A percentile compares a stretch with the other conserved stretches of the same genome.
Conservation (phyloP, 2,797 vertebrate species). For the Chiloscyllium punctatum region DNA sequence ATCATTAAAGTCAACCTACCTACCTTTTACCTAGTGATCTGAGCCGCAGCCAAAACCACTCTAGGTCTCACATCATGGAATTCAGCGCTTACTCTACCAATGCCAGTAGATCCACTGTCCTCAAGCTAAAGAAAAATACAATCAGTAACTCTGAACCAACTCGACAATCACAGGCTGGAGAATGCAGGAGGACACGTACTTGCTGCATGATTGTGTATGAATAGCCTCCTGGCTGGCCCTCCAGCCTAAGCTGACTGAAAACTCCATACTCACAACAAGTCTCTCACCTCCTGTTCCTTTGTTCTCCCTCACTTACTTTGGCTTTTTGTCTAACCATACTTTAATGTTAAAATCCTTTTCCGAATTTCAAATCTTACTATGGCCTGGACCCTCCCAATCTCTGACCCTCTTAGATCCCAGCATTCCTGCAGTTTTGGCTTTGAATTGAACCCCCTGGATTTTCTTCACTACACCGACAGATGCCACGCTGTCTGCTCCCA, state of each 20-base stretch:
- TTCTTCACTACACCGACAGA: neutral
- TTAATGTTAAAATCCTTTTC: neutral
- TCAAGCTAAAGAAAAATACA: neutral
- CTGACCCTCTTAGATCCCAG: neutral
- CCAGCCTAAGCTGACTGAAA: neutral
- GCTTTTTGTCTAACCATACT: neutral
- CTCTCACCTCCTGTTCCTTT: too few species aligned
- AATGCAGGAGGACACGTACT: neutral
- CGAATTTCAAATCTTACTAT: neutral
- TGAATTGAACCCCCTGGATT: neutral
- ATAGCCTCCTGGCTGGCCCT: neutral
- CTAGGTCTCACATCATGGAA: neutral
- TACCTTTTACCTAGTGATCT: neutral
- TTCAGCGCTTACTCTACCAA: neutral
- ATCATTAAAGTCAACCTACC: too few species aligned
- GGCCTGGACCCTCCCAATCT: neutral
- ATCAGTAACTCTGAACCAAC: neutral
- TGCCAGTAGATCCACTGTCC: neutral
- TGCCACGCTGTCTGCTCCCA: neutral
- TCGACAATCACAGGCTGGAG: neutral
- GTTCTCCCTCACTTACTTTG: neutral
- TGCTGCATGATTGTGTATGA: neutral
- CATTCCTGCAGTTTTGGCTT: neutral
- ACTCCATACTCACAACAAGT: neutral
- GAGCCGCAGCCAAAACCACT: neutral